phyloP scores from a whole-genome alignment of 2,113 vertebrate species.

The Meles meles region DNA sequence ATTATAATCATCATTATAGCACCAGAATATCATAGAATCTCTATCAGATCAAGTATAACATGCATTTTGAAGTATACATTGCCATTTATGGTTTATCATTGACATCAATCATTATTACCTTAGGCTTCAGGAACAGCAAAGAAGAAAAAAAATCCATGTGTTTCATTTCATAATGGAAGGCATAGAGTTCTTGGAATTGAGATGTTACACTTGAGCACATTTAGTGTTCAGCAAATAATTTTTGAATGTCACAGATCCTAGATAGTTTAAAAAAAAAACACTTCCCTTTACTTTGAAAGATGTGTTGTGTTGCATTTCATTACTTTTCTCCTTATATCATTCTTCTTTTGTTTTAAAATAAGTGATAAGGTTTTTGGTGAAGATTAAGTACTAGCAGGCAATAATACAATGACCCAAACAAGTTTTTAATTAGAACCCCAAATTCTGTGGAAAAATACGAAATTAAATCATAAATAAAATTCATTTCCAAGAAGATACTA shows the following conservation, averaged over 20 bases:
- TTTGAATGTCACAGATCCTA: conserved; percentile 79
- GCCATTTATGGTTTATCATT: conserved; percentile 26
- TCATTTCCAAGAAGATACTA: conserved; percentile 59
- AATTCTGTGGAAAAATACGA: conserved; percentile 79
- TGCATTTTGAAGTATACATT: conserved; percentile 12
- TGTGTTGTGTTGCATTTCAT: conserved; percentile 83
- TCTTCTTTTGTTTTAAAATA: conserved; percentile 83
- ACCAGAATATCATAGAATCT: conserved; percentile 33
- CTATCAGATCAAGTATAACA: neutral
- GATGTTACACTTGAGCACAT: conserved; percentile 67
- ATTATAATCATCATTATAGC: conserved; percentile 50
- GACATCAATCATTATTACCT: conserved; percentile 45
- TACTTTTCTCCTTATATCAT: conserved; percentile 81
- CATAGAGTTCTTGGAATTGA: conserved; percentile 69
- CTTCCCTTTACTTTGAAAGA: conserved; percentile 80
- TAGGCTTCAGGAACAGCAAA: conserved; percentile 28
- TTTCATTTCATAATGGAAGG: conserved; percentile 24
- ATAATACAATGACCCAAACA: conserved; percentile 81
- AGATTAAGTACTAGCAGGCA: conserved; percentile 82
- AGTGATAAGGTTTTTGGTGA: conserved; percentile 79
- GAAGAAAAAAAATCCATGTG: neutral
- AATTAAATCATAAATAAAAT: conserved; percentile 83
- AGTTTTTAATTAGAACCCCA: conserved; percentile 83
- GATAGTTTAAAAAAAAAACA: conserved; percentile 38
- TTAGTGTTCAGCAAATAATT: conserved; percentile 76